Evolutionary conservation across 2,113 vertebrate species (phyloP).

Genomic region (Phoxinus phoxinus): DNA sequence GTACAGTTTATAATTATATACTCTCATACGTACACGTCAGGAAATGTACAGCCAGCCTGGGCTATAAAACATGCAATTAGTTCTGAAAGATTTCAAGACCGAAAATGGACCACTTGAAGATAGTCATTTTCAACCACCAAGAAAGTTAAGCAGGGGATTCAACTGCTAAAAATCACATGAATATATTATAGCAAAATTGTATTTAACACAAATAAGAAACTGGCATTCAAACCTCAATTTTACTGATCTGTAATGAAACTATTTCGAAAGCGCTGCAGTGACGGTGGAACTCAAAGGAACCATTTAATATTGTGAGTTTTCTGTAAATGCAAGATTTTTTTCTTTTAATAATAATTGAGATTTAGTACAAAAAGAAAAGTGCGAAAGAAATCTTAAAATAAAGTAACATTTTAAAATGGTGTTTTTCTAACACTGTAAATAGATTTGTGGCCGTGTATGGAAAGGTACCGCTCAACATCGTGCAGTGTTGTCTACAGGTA

Average conservation of each 20-base stretch:
- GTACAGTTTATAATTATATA: constrained; percentile 37
- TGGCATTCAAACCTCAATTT: background rate
- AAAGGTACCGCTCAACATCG: background rate
- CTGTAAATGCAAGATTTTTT: background rate
- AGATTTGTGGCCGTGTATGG: background rate
- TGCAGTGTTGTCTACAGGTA: background rate
- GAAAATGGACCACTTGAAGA: background rate
- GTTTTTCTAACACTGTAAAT: background rate
- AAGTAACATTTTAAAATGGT: background rate
- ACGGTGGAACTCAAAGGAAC: background rate
- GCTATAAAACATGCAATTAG: constrained; percentile 57
- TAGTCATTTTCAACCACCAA: background rate
- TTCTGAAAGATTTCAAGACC: constrained; percentile 37
- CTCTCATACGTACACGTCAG: constrained; percentile 41
- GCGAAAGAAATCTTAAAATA: background rate
- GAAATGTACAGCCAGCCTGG: constrained; percentile 55
- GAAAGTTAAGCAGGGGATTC: background rate
- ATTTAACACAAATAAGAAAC: background rate
- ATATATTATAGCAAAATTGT: background rate
- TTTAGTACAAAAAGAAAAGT: background rate
- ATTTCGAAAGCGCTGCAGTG: background rate
- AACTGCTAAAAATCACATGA: background rate
- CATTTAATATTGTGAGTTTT: background rate
- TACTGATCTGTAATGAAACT: background rate
- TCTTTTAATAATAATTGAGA: no score